A percentile compares a stretch with the other conserved stretches of the same genome.
phyloP scores from a whole-genome alignment of 1,140 invertebrate genomes.

The Ganaspis sp. region DNA sequence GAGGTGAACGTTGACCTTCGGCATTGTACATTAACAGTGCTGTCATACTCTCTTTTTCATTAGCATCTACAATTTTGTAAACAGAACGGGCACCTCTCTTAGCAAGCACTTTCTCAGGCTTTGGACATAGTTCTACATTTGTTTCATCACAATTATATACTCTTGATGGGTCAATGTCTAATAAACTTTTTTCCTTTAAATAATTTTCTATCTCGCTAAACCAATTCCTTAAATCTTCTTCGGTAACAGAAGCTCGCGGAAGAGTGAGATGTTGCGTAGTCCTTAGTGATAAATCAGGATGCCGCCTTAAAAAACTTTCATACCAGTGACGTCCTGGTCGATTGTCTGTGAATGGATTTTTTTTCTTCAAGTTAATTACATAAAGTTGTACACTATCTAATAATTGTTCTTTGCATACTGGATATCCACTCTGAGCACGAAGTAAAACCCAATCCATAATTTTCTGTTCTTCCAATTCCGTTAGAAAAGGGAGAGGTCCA shows the following conservation, averaged over 20 bases:
- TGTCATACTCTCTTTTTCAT: not conserved
- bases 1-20: not conserved
- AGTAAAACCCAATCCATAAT: not conserved
- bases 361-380: not conserved
- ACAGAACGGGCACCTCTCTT: not conserved
- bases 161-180: not conserved
- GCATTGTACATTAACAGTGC: not conserved
- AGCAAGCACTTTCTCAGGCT: not conserved
- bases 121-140: not conserved
- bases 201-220: not conserved
- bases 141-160: not conserved
- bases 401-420: not conserved
- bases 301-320: not conserved
- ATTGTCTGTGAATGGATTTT: not conserved
- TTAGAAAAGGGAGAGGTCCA: not conserved
- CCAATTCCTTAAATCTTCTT: conserved; percentile 30
- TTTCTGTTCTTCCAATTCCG: not conserved
- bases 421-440: conserved; percentile 1
- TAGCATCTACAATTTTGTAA: not conserved
- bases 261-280: conserved; percentile 25
- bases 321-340: conserved; percentile 28
- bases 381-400: conserved; percentile 14
- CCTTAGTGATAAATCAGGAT: conserved; percentile 30
- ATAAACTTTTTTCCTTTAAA: not conserved
- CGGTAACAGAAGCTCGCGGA: not conserved